Conservation (phyloP, 2,888 invertebrate genomes). For the Caenorhabditis imperialis region DNA sequence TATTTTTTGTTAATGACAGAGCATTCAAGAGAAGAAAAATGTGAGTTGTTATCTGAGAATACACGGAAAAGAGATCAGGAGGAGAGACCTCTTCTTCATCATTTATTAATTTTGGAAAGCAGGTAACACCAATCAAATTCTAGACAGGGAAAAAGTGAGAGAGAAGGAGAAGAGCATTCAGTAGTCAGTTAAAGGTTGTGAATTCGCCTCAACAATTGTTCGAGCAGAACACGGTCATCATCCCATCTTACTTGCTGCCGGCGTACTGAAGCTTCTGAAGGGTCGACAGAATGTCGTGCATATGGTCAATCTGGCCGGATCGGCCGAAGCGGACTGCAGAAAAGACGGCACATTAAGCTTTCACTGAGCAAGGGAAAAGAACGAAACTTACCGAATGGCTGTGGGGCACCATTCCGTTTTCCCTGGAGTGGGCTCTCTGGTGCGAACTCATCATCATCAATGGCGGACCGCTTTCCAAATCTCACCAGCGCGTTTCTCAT, state of each 20-base stretch:
- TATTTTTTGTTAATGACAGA: slow-evolving; percentile 47
- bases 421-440: slow-evolving; percentile 57
- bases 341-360: slow-evolving; percentile 13
- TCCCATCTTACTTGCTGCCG: slow-evolving; percentile 57
- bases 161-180: slow-evolving; percentile 19
- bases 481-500: slow-evolving; percentile 71
- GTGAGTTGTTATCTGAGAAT: slow-evolving; percentile 30
- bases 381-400: slow-evolving; percentile 66
- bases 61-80: slow-evolving; percentile 45
- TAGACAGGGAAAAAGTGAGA: slow-evolving; percentile 37
- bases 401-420: slow-evolving; percentile 71
- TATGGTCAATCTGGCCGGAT: slow-evolving; percentile 69
- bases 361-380: neutral
- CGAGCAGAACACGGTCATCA: slow-evolving; percentile 39
- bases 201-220: slow-evolving; percentile 34
- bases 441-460: slow-evolving; percentile 55
- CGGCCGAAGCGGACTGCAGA: slow-evolving; percentile 71
- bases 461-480: slow-evolving; percentile 67
- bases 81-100: slow-evolving; percentile 23
- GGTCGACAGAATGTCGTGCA: slow-evolving; percentile 71
- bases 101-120: neutral
- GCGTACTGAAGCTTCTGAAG: slow-evolving; percentile 66
- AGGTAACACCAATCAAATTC: slow-evolving; percentile 39
- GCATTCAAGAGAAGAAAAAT: slow-evolving; percentile 30
- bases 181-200: slow-evolving; percentile 22